phyloP scores from a whole-genome alignment of 2,888 invertebrate genomes.

The Drosophila quinaria region DNA sequence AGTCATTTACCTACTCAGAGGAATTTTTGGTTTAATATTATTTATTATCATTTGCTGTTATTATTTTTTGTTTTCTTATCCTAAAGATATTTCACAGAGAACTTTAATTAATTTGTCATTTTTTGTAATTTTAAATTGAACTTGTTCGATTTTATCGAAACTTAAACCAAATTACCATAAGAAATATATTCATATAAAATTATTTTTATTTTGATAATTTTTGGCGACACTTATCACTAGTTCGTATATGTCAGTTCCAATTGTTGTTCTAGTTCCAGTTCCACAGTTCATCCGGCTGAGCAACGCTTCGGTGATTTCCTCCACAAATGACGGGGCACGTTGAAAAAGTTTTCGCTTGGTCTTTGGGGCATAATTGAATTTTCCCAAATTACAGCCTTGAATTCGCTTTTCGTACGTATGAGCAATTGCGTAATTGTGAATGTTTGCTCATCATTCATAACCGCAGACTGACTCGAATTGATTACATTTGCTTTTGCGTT shows the following conservation, averaged over 20 bases:
- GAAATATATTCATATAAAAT: too few relatives aligned
- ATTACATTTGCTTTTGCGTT: constrained; percentile 46
- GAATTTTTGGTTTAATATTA: too few relatives aligned
- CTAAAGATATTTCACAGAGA: too few relatives aligned
- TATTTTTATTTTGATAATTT: neutral
- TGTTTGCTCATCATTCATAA: constrained; percentile 76
- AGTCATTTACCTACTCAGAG: too few relatives aligned
- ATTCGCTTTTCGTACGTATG: constrained; percentile 32
- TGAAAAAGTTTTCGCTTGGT: constrained; percentile 62
- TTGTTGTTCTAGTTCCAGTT: constrained; percentile 10
- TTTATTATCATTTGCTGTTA: too few relatives aligned
- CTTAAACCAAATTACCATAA: too few relatives aligned
- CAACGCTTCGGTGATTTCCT: constrained; percentile 62
- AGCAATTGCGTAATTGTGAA: constrained; percentile 76
- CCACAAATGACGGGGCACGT: constrained; percentile 56
- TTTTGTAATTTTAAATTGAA: too few relatives aligned
- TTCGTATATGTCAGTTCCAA: neutral
- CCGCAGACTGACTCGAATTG: constrained; percentile 54
- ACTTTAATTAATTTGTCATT: too few relatives aligned
- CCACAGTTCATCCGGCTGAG: constrained; percentile 45
- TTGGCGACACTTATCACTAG: neutral
- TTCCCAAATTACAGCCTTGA: constrained; percentile 51
- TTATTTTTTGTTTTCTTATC: too few relatives aligned
- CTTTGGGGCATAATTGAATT: constrained; percentile 70
- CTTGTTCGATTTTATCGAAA: too few relatives aligned